These are phyloP conservation scores for Progne subis DNA, from an alignment of 2,113 vertebrate genomes.

Conservation along the genomic window DNA sequence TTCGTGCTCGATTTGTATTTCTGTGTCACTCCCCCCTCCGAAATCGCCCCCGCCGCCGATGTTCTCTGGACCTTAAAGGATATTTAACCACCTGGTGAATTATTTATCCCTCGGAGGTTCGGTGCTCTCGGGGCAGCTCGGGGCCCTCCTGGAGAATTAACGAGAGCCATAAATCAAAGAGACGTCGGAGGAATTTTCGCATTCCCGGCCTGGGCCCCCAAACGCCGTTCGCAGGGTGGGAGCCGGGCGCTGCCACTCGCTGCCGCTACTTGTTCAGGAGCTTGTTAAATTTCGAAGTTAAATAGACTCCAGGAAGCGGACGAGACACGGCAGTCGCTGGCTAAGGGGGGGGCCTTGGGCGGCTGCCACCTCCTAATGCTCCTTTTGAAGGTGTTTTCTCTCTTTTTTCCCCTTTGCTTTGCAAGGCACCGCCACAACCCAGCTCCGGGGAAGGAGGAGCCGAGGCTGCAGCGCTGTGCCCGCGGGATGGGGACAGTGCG, in stretches of 20 bases:
- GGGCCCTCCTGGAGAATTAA: constrained; percentile 76
- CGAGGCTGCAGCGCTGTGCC: neutral
- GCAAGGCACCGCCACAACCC: too few relatives aligned
- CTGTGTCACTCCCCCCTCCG: neutral
- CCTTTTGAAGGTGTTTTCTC: neutral
- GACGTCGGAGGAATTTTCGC: constrained; percentile 72
- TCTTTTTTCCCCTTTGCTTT: neutral
- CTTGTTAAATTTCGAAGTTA: constrained; percentile 43
- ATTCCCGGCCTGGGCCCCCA: constrained; percentile 7
- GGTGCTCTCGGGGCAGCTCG: constrained; percentile 70
- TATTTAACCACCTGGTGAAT: constrained; percentile 79
- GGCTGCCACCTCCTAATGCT: neutral
- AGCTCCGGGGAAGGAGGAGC: neutral
- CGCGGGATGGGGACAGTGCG: neutral
- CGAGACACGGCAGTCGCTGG: neutral
- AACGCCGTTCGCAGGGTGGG: constrained; percentile 11
- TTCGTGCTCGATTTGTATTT: neutral
- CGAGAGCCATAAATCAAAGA: constrained; percentile 81
- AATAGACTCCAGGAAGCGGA: constrained; percentile 9
- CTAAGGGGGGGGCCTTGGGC: neutral
- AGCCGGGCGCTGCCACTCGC: constrained; percentile 14
- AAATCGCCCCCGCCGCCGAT: neutral
- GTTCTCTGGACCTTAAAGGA: constrained; percentile 68
- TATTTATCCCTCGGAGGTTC: constrained; percentile 74
- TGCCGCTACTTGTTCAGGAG: constrained; percentile 20